These are phyloP conservation scores for Epinotia brunnichana DNA, from an alignment of 2,888 invertebrate genomes.

Conservation along the genomic window DNA sequence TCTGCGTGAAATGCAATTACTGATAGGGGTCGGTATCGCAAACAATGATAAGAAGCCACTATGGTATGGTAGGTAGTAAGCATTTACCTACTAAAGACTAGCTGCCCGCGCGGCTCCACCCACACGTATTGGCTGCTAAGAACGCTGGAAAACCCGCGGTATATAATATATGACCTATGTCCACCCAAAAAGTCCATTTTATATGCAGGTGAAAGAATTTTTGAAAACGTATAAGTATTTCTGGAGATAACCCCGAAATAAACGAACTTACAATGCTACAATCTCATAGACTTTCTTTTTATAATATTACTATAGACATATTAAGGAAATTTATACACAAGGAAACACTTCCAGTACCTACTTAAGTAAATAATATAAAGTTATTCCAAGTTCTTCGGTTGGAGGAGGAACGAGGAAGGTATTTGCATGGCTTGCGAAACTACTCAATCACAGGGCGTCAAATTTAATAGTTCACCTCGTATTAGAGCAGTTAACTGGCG, in stretches of 20 bases:
- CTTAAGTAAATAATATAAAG: constrained; percentile 7
- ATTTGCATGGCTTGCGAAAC: constrained; percentile 33
- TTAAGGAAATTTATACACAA: background rate
- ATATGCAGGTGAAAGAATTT: no score
- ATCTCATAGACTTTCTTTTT: background rate
- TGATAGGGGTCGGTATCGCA: constrained; percentile 51
- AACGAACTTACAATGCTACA: no score
- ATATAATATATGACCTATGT: no score
- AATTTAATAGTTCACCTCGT: constrained; percentile 38
- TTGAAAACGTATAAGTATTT: no score
- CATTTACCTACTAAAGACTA: no score
- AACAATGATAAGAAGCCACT: background rate
- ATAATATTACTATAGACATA: background rate
- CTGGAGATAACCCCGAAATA: no score
- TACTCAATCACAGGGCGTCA: constrained; percentile 34
- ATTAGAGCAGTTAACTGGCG: constrained; percentile 34
- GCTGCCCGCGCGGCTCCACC: no score
- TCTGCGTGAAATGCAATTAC: constrained; percentile 61
- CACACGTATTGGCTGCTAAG: no score
- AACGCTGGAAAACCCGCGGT: no score
- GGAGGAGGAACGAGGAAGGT: constrained; percentile 15
- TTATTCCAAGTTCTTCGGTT: constrained; percentile 4
- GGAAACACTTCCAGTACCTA: background rate
- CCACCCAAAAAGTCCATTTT: no score
- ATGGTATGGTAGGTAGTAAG: no score